A percentile compares a stretch with the other conserved stretches of the same genome.
phyloP scores from a whole-genome alignment of 2,797 vertebrate species.

The Apogon talboti region DNA sequence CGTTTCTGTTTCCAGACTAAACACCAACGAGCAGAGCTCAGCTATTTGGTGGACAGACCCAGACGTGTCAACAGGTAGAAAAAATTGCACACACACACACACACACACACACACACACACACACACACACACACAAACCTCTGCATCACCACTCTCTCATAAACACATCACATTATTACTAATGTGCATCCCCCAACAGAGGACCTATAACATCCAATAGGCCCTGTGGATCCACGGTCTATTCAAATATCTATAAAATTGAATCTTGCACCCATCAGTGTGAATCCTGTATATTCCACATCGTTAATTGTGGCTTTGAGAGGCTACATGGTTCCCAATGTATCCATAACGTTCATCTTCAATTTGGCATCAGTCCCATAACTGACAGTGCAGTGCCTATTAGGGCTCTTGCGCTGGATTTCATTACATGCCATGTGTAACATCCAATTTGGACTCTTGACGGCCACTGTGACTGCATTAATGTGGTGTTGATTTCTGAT shows the following conservation, averaged over 20 bases:
- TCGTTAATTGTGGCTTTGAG: slow-evolving; percentile 63
- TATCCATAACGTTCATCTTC: slow-evolving; percentile 73
- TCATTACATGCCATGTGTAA: slow-evolving; percentile 85
- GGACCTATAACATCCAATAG: slow-evolving; percentile 43
- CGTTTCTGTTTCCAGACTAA: slow-evolving; percentile 88
- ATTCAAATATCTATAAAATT: slow-evolving; percentile 58
- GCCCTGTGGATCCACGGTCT: slow-evolving; percentile 34
- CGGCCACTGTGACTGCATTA: slow-evolving; percentile 86
- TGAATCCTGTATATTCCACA: slow-evolving; percentile 46
- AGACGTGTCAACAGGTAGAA: slow-evolving; percentile 97
- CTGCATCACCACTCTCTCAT: slow-evolving; percentile 2
- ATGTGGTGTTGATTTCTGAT: slow-evolving; percentile 70
- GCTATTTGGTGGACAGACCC: slow-evolving; percentile 98
- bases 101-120: slow-evolving; percentile 16
- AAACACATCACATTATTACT: slow-evolving; percentile 14
- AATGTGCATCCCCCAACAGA: slow-evolving; percentile 27
- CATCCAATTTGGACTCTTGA: slow-evolving; percentile 86
- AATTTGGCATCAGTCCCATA: slow-evolving; percentile 73
- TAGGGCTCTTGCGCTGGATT: slow-evolving; percentile 75
- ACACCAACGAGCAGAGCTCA: slow-evolving; percentile 97
- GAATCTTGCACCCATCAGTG: slow-evolving; percentile 55
- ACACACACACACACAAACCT: slow-evolving; percentile 3
- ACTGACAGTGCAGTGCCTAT: slow-evolving; percentile 71
- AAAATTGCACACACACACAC: slow-evolving; percentile 1
- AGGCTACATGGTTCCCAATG: slow-evolving; percentile 63